Base-by-base conservation (phyloP, 2,113 vertebrate genomes). In the Polypterus bichir region DNA sequence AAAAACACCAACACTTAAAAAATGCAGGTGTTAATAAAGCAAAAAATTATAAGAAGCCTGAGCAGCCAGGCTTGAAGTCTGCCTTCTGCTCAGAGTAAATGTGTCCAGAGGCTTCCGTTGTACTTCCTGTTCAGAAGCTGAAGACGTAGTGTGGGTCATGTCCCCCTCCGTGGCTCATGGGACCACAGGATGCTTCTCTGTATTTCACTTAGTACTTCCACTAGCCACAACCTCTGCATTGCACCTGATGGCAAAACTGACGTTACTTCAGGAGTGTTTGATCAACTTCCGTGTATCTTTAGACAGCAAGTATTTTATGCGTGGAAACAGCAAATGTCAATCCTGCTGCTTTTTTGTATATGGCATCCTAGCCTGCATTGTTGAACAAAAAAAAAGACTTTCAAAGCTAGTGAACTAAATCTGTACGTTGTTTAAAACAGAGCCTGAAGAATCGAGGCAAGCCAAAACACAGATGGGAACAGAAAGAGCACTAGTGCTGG, bases 401-500 rank as follows among this genome's bases (percentile, higher is more conserved):
- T 47, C 63, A 27, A 27, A 27, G 2, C 27, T 27, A 27, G 27
- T 27, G 27, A 27, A 27, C 27, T 9, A 51, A 6, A 51, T 51
- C 2, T 51, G 2, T 51, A 51, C 44, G 57, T 59, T 59, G 3
- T 59, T 7, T 49, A 27, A 47, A 62, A 45, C 63, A 90, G 86
- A 78, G 59, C 79, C 76, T 67, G 82, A 83, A 71, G 90, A 92
- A 74, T 68, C 77, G 67, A 88, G 83, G 74, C 76, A 83, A 64
- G 66, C 81, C 75, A 90, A 91, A 82, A 73, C 81, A 71, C 89
- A 90, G 77, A 91, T 93, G 87, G 92, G 91, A 62, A 89, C 75
- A 47, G 92, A 97, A 75, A 88, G 93, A 66, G 92, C 92, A 49
- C 77, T 95, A 76, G 86, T 97, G 60, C 87, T 97, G 75, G 92